Evolutionary conservation across 2,797 vertebrate genomes (phyloP).

Genomic region (Tenualosa thibaudeaui): DNA sequence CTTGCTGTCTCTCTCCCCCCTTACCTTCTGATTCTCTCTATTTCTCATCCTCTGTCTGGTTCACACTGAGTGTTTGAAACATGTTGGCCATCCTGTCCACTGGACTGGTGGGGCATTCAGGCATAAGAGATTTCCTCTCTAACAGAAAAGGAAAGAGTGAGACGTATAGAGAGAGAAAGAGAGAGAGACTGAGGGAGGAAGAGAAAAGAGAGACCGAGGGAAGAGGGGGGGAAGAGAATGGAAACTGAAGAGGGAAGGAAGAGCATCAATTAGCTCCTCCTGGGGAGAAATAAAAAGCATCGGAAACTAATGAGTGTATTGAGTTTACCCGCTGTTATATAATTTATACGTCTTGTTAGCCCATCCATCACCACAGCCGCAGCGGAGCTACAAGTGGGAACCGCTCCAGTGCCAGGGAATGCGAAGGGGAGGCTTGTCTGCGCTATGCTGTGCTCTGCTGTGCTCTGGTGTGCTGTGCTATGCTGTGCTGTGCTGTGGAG

Average conservation of each 20-base stretch:
- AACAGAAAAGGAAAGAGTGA: slow-evolving; percentile 65
- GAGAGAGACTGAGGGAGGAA: slow-evolving; percentile 62
- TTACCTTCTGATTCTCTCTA: not conserved
- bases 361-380: slow-evolving; percentile 65
- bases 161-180: slow-evolving; percentile 41
- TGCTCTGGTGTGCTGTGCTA: no score
- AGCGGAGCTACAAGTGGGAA: slow-evolving; percentile 46
- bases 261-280: slow-evolving; percentile 71
- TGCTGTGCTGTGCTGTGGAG: not conserved
- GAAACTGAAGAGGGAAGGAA: slow-evolving; percentile 64
- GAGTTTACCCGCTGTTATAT: slow-evolving; percentile 70
- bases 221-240: slow-evolving; percentile 69
- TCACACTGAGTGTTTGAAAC: slow-evolving; percentile 5
- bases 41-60: not conserved
- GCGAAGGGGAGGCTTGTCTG: not conserved
- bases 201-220: slow-evolving; percentile 65
- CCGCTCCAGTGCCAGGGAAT: slow-evolving; percentile 27
- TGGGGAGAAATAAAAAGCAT: slow-evolving; percentile 69
- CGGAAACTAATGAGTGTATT: slow-evolving; percentile 70
- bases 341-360: slow-evolving; percentile 69
- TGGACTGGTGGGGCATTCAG: slow-evolving; percentile 64
- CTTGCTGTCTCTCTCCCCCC: not conserved
- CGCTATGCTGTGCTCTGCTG: no score
- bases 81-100: slow-evolving; percentile 47
- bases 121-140: slow-evolving; percentile 63